Conservation (phyloP, 2,113 vertebrate genomes). For the Ardeotis arabs region DNA sequence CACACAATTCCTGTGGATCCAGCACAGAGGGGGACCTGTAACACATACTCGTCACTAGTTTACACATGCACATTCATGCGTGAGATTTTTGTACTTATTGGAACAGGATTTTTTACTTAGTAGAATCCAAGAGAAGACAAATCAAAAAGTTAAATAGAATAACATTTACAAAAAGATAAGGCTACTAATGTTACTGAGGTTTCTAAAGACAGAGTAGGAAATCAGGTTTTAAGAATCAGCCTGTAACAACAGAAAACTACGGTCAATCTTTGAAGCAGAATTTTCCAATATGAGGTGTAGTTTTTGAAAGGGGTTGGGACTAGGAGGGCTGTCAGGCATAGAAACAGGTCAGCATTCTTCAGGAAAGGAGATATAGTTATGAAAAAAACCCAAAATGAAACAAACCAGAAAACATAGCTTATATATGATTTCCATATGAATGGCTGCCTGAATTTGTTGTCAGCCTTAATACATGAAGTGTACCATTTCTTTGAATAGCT, state of each 20-base stretch:
- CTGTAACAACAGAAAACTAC: background rate
- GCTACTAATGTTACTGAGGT: background rate
- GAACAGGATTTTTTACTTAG: background rate
- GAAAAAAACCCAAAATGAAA: background rate
- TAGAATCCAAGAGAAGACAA: background rate
- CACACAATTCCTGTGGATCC: conserved; percentile 50
- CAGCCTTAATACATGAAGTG: background rate
- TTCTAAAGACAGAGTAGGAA: background rate
- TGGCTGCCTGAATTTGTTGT: background rate
- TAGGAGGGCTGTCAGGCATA: background rate
- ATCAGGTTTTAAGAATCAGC: background rate
- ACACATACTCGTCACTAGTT: conserved; percentile 19
- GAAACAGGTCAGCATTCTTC: background rate
- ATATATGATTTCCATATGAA: background rate
- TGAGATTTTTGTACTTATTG: conserved; percentile 37
- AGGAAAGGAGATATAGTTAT: background rate
- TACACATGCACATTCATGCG: conserved; percentile 26
- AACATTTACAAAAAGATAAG: conserved; percentile 21
- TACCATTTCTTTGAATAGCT: background rate
- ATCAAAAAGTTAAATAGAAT: conserved; percentile 5
- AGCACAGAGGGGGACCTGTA: conserved; percentile 62
- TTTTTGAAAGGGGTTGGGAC: background rate
- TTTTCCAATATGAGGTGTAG: background rate
- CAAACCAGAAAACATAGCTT: background rate
- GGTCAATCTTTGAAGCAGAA: background rate